These are phyloP conservation scores for Athrips mouffetella DNA, from an alignment of 2,888 invertebrate species.

Conservation along the genomic window DNA sequence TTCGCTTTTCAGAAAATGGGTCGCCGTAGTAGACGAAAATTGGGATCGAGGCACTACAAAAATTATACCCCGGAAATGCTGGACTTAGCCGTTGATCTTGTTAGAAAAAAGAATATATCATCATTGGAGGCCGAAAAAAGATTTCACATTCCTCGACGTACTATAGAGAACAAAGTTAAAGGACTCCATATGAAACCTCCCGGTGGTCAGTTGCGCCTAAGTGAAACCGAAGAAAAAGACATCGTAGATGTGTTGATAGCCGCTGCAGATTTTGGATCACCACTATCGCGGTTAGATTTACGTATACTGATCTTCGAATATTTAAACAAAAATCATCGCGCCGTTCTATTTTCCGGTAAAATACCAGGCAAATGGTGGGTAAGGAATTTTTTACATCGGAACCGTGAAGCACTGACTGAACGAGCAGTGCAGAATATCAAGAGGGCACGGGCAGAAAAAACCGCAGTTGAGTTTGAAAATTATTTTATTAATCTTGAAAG, in stretches of 20 bases:
- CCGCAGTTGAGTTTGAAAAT: conserved; percentile 5
- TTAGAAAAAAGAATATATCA: background rate
- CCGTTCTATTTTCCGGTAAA: conserved; percentile 14
- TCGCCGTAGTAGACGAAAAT: too few relatives aligned
- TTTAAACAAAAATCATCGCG: conserved; percentile 14
- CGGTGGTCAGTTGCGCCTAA: background rate
- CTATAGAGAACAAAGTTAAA: background rate
- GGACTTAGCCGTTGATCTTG: background rate
- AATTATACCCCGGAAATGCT: background rate
- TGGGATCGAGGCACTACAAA: too few relatives aligned
- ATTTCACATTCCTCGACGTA: background rate
- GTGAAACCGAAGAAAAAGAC: background rate
- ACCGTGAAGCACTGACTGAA: conserved; percentile 8
- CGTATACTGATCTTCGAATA: conserved; percentile 15
- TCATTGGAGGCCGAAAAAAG: conserved; percentile 4
- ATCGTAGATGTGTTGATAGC: background rate
- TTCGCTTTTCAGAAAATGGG: too few relatives aligned
- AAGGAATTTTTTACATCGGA: conserved; percentile 9
- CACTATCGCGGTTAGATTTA: conserved; percentile 17
- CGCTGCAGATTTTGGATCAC: conserved; percentile 19
- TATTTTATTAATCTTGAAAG: conserved; percentile 11
- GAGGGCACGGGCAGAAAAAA: conserved; percentile 16
- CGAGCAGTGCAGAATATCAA: conserved; percentile 19
- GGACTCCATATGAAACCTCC: background rate
- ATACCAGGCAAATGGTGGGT: conserved; percentile 20